Percentiles rank a stretch among this genome's conserved stretches.
phyloP scores from a whole-genome alignment of 2,113 vertebrate species.

The Cyprinodon brontotheroides region DNA sequence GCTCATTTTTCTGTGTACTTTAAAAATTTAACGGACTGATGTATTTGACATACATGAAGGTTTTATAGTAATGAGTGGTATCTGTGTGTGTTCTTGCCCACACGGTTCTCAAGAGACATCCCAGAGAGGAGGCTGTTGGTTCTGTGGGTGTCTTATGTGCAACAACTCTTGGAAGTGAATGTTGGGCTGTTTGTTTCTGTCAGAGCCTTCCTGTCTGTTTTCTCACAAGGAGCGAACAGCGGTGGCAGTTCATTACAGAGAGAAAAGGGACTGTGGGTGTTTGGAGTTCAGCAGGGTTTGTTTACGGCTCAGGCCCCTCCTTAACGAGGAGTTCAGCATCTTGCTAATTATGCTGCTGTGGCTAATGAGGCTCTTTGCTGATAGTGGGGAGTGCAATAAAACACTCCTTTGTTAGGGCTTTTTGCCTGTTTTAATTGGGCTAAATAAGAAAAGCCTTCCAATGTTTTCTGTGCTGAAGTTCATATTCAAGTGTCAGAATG shows the following conservation, averaged over 20 bases:
- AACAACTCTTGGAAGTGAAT: constrained; percentile 16
- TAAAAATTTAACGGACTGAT: too few species aligned
- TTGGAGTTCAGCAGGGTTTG: constrained; percentile 78
- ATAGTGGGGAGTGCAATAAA: constrained; percentile 75
- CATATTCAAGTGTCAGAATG: constrained; percentile 37
- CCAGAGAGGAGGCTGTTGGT: constrained; percentile 44
- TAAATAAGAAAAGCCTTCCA: constrained; percentile 70
- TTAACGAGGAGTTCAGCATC: constrained; percentile 82
- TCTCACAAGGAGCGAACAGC: constrained; percentile 68
- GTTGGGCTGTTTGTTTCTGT: constrained; percentile 52
- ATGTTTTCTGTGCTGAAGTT: constrained; percentile 45
- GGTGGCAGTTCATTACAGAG: constrained; percentile 78
- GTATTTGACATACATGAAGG: constrained; percentile 11
- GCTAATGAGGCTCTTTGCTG: constrained; percentile 81
- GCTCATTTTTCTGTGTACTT: constrained; percentile 17
- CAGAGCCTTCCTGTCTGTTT: constrained; percentile 49
- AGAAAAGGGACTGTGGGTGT: constrained; percentile 59
- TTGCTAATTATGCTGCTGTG: constrained; percentile 83
- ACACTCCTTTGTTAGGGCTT: constrained; percentile 74
- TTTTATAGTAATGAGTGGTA: constrained; percentile 18
- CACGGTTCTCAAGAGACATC: constrained; percentile 46
- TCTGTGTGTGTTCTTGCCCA: constrained; percentile 17
- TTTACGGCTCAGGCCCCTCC: constrained; percentile 79
- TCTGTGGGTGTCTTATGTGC: constrained; percentile 35
- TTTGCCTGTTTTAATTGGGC: constrained; percentile 76